phyloP scores from a whole-genome alignment of 2,888 invertebrate genomes.

The Mythimna vitellina region DNA sequence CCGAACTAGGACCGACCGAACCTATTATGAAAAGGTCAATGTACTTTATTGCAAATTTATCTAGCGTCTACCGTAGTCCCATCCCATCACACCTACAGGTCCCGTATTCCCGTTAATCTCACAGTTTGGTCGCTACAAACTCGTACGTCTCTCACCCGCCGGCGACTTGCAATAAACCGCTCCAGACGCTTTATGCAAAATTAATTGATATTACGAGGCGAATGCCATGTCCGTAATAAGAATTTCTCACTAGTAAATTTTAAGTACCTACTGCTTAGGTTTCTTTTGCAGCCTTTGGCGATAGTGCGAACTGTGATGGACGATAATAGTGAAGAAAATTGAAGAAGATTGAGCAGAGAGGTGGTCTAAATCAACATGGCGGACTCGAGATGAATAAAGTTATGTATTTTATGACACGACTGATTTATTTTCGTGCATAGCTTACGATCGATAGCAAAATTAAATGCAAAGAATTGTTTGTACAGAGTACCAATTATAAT shows the following conservation, averaged over 20 bases:
- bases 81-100: background rate
- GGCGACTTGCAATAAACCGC: slow-evolving; percentile 53
- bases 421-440: slow-evolving; percentile 31
- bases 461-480: background rate
- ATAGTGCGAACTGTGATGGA: slow-evolving; percentile 39
- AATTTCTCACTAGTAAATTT: slow-evolving; percentile 54
- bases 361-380: slow-evolving; percentile 31
- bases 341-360: slow-evolving; percentile 51
- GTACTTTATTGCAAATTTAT: too few relatives aligned
- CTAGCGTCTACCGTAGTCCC: background rate
- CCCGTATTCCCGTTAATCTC: slow-evolving; percentile 41
- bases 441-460: slow-evolving; percentile 17
- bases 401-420: slow-evolving; percentile 29
- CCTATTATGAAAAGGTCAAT: too few relatives aligned
- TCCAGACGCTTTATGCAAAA: slow-evolving; percentile 60
- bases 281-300: slow-evolving; percentile 38
- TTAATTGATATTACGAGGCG: slow-evolving; percentile 62
- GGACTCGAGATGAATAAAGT: slow-evolving; percentile 19
- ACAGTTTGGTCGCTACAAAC: slow-evolving; percentile 31
- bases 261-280: slow-evolving; percentile 29
- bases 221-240: slow-evolving; percentile 41
- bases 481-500: too few relatives aligned
- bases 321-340: slow-evolving; percentile 40
- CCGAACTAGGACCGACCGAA: too few relatives aligned
- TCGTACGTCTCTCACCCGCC: slow-evolving; percentile 39